Conservation (phyloP, 2,888 invertebrate genomes). For the Melanostoma mellinum region DNA sequence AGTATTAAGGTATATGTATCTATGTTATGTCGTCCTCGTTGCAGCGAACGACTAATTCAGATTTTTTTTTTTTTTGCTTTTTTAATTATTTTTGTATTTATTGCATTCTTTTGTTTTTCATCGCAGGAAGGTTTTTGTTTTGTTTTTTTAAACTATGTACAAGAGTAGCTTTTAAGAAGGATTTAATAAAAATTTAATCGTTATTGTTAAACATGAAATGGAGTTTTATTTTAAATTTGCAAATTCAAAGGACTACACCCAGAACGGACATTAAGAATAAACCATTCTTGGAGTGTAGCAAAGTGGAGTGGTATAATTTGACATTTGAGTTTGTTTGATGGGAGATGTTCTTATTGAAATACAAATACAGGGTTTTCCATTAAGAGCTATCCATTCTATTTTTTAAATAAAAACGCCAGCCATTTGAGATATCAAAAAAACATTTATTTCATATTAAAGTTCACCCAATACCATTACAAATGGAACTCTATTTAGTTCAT, state of each 20-base stretch:
- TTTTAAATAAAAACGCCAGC: no score
- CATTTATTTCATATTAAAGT: no score
- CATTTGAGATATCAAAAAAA: no score
- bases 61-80: background rate
- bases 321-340: no score
- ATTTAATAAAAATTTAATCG: slow-evolving; percentile 56
- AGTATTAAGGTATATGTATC: slow-evolving; percentile 58
- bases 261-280: no score
- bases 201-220: slow-evolving; percentile 42
- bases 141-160: slow-evolving; percentile 16
- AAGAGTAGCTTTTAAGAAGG: slow-evolving; percentile 28
- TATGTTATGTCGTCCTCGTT: slow-evolving; percentile 23
- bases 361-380: no score
- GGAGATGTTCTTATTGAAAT: no score
- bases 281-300: no score
- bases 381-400: no score
- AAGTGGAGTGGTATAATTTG: no score
- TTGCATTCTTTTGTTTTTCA: slow-evolving; percentile 65
- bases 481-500: no score
- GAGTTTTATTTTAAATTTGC: background rate
- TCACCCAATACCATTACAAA: no score
- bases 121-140: slow-evolving; percentile 16
- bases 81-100: slow-evolving; percentile 51
- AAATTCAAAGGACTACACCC: background rate
- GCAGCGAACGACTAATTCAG: slow-evolving; percentile 22